Percentiles rank a stretch among this genome's conserved stretches.
Evolutionary conservation across 2,113 vertebrate genomes (phyloP).

Genomic region (Crotophaga sulcirostris): DNA sequence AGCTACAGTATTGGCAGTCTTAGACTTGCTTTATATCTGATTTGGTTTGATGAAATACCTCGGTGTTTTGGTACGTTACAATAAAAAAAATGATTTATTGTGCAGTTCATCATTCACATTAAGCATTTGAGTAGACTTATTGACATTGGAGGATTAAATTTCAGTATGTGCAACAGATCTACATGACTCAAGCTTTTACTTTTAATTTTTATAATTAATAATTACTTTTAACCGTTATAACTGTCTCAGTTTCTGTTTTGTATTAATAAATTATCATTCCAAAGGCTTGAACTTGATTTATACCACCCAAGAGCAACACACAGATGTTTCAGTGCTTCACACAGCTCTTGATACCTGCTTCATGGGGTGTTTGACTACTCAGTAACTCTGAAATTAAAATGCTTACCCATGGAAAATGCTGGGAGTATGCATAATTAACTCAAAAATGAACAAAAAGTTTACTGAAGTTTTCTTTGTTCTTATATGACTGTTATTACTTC

Average conservation of each 20-base stretch:
- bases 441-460: background rate
- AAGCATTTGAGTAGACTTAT: background rate
- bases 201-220: slow-evolving; percentile 1
- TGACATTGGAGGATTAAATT: slow-evolving; percentile 13
- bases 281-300: background rate
- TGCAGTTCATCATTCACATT: background rate
- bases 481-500: background rate
- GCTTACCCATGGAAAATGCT: background rate
- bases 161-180: background rate
- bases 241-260: background rate
- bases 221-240: slow-evolving; percentile 7
- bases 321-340: background rate
- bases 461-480: background rate
- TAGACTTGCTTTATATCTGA: background rate
- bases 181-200: background rate
- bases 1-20: background rate
- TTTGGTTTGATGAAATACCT: background rate
- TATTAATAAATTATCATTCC: background rate
- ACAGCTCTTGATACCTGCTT: background rate
- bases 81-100: slow-evolving; percentile 7
- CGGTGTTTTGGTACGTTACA: background rate
- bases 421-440: background rate
- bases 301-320: background rate
- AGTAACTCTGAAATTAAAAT: slow-evolving; percentile 9
- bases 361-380: background rate